Evolutionary conservation across 2,797 vertebrate species (phyloP).

Genomic region (Prunella strophiata): DNA sequence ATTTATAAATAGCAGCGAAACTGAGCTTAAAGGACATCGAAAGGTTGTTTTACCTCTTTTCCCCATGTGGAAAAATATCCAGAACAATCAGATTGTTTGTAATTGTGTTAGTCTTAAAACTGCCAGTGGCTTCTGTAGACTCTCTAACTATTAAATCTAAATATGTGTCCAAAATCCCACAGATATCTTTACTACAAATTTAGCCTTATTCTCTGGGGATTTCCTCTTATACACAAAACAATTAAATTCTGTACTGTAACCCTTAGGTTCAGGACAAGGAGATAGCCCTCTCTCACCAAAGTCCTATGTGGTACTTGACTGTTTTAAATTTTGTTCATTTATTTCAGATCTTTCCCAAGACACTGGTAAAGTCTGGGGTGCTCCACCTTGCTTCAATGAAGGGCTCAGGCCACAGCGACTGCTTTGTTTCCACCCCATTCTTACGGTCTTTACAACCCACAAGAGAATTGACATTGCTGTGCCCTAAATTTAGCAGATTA

Average conservation of each 20-base stretch:
- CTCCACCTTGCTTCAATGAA: background rate
- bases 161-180: background rate
- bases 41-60: background rate
- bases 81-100: background rate
- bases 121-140: background rate
- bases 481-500: background rate
- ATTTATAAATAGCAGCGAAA: background rate
- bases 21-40: background rate
- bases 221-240: background rate
- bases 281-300: accelerated
- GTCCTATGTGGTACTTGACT: background rate
- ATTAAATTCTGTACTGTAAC: background rate
- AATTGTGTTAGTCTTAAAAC: background rate
- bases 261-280: background rate
- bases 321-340: background rate
- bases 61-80: background rate
- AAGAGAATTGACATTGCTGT: accelerated
- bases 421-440: background rate
- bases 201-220: background rate
- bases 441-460: background rate
- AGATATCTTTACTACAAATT: background rate
- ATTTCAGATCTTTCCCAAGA: background rate
- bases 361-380: too few relatives aligned
- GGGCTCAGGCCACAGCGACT: accelerated
- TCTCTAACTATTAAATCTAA: background rate